Conservation (phyloP, 2,113 vertebrate species). For the Pollachius pollachius region DNA sequence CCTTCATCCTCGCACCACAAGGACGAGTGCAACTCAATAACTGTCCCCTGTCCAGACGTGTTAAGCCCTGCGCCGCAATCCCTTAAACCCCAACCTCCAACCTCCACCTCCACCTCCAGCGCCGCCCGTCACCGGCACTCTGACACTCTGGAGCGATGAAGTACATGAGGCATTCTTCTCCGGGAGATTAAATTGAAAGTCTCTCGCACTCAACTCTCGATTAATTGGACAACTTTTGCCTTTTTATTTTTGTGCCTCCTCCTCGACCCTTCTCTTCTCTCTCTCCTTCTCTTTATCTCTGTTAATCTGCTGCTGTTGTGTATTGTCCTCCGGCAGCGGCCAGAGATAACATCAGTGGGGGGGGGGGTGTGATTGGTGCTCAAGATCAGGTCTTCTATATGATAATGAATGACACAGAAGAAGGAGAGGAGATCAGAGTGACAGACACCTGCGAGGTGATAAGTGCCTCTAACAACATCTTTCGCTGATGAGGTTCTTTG, state of each 20-base stretch:
- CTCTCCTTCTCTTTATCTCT: conserved; percentile 5
- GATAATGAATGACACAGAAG: conserved; percentile 17
- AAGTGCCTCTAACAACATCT: conserved; percentile 27
- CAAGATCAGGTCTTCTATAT: conserved; percentile 32
- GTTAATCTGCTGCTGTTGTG: conserved; percentile 46
- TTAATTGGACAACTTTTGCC: conserved; percentile 56
- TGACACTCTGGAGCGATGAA: conserved; percentile 68
- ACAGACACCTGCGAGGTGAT: conserved; percentile 20
- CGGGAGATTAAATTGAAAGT: conserved; percentile 68
- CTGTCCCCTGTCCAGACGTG: conserved; percentile 69
- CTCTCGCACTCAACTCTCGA: conserved; percentile 60
- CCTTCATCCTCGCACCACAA: conserved; percentile 67
- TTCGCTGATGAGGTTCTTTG: conserved; percentile 16
- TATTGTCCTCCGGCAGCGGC: conserved; percentile 40
- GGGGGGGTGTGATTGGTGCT: conserved; percentile 42
- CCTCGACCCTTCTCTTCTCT: not conserved
- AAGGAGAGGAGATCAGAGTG: conserved; percentile 29
- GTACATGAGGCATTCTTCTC: conserved; percentile 66
- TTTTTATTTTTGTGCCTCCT: not conserved
- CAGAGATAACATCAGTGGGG: conserved; percentile 44
- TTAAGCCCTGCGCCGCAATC: conserved; percentile 68
- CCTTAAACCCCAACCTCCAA: conserved; percentile 63
- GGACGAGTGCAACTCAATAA: conserved; percentile 75
- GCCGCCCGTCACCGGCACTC: conserved; percentile 36
- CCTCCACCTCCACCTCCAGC: too few relatives aligned